These are phyloP conservation scores for Ceyx cyanopectus DNA, from an alignment of 2,113 vertebrate genomes.

Conservation along the genomic window DNA sequence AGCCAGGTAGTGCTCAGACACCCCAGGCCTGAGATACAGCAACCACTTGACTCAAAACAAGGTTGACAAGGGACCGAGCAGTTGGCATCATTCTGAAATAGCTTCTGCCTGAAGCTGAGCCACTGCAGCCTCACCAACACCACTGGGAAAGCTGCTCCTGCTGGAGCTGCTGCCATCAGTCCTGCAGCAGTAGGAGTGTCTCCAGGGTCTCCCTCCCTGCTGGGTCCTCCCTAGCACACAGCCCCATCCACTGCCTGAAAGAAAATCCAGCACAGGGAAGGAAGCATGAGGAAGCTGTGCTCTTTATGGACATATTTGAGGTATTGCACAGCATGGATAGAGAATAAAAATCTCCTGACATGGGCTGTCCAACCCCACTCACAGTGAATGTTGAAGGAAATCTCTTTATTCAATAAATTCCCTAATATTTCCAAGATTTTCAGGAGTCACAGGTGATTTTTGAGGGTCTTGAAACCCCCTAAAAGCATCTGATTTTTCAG, in stretches of 20 bases:
- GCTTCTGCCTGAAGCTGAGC: neutral
- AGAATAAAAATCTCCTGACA: neutral
- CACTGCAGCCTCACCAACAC: neutral
- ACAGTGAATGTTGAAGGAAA: accelerated
- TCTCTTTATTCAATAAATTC: neutral
- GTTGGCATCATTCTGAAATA: neutral
- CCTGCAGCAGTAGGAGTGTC: accelerated
- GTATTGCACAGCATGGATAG: neutral
- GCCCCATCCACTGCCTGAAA: neutral
- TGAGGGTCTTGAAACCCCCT: neutral
- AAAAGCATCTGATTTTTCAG: neutral
- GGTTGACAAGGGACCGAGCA: neutral
- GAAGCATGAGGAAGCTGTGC: neutral
- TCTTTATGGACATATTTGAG: neutral
- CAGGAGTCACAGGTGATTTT: neutral
- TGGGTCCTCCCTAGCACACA: neutral
- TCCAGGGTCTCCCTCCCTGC: neutral
- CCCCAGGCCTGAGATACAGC: neutral
- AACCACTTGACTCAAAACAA: neutral
- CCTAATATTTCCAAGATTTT: neutral
- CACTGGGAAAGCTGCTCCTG: neutral
- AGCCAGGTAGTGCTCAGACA: neutral
- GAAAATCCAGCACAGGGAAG: neutral
- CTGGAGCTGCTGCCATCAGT: neutral
- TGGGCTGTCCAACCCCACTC: neutral